Evolutionary conservation across 2,113 vertebrate species (phyloP).

Genomic region (Heterotis niloticus): DNA sequence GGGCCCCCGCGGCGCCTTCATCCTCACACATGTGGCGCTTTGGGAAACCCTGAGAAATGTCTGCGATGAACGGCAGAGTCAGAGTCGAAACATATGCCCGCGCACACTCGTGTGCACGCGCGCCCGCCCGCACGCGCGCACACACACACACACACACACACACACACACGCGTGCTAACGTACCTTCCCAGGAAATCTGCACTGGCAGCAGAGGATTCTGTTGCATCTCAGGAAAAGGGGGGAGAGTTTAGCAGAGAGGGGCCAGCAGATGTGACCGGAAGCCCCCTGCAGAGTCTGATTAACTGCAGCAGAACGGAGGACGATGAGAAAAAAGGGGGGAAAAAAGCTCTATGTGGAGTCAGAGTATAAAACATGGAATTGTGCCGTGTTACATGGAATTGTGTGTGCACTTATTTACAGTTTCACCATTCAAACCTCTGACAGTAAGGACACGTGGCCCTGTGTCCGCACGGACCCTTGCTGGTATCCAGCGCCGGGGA

Average conservation of each 20-base stretch:
- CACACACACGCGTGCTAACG: background rate
- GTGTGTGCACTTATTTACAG: background rate
- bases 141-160: conserved; percentile 3
- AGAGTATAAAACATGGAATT: conserved; percentile 2
- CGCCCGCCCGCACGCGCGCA: too few species aligned
- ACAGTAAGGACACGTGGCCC: background rate
- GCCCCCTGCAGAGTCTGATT: conserved; percentile 24
- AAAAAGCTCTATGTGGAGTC: background rate
- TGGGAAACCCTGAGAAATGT: conserved; percentile 2
- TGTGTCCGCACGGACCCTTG: too few species aligned
- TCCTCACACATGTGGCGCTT: too few species aligned
- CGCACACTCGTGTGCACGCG: too few species aligned
- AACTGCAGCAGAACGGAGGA: background rate
- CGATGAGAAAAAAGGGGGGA: background rate
- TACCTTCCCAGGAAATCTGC: conserved; percentile 15
- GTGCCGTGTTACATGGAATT: too few species aligned
- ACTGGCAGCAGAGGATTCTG: background rate
- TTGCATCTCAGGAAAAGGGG: conserved; percentile 2
- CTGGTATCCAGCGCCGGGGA: too few species aligned
- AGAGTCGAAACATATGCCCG: too few species aligned
- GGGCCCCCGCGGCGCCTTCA: too few species aligned
- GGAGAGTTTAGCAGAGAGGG: background rate
- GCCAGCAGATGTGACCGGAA: conserved; percentile 12
- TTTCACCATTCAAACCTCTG: conserved; percentile 6
- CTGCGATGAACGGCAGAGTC: background rate